Percentiles rank a stretch among this genome's conserved stretches.
Conservation (phyloP, 1,140 invertebrate species). For the Ganaspis sp. region DNA sequence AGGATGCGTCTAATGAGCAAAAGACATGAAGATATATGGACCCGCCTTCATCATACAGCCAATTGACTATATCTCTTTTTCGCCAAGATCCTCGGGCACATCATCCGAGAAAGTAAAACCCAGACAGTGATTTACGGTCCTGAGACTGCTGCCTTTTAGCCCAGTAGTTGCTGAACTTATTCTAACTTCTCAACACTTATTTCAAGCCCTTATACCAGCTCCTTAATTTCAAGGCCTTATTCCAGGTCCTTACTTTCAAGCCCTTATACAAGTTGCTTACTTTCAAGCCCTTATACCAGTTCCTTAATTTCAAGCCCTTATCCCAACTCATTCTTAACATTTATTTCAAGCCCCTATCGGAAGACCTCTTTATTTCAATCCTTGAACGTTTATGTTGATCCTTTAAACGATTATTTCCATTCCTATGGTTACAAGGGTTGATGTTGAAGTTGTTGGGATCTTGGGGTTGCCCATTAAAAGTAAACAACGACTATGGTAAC, state of each 20-base stretch:
- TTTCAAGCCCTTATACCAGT: too few relatives aligned
- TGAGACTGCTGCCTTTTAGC: neutral
- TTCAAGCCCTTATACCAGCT: neutral
- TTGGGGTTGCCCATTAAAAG: constrained; percentile 54
- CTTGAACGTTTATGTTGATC: neutral
- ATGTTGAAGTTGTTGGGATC: neutral
- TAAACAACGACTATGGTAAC: constrained; percentile 58
- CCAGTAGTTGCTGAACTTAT: neutral
- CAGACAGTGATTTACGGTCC: neutral
- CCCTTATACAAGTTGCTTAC: too few relatives aligned
- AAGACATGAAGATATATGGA: constrained; percentile 7
- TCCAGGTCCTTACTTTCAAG: too few relatives aligned
- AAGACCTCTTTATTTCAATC: neutral
- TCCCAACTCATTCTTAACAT: too few relatives aligned
- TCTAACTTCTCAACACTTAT: neutral
- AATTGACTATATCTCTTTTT: neutral
- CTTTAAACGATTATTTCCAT: neutral
- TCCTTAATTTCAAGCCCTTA: too few relatives aligned
- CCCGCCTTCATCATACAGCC: constrained; percentile 3
- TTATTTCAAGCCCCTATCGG: too few relatives aligned
- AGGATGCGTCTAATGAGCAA: constrained; percentile 1
- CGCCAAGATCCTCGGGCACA: neutral
- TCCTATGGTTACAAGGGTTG: neutral
- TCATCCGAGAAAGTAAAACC: neutral
- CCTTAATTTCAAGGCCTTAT: too few relatives aligned